A percentile compares a stretch with the other conserved stretches of the same genome.
These are phyloP conservation scores for Popillia japonica DNA, from an alignment of 1,140 invertebrate species.

Conservation along the genomic window DNA sequence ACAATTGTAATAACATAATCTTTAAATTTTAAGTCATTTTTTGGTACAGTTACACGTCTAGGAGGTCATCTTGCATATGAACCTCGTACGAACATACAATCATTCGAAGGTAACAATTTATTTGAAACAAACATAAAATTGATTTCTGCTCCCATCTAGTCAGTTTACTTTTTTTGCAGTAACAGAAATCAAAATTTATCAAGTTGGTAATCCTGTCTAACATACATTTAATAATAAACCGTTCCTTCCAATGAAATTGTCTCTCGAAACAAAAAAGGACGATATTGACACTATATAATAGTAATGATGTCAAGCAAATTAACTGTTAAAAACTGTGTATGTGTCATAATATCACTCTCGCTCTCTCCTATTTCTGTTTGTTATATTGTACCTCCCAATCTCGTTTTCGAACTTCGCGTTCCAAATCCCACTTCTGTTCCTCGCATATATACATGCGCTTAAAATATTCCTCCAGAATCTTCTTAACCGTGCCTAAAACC, in stretches of 20 bases:
- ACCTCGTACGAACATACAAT: constrained; percentile 7
- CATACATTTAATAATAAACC: background rate
- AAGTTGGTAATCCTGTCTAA: background rate
- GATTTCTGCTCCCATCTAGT: background rate
- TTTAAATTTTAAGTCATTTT: constrained; percentile 8
- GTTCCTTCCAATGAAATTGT: background rate
- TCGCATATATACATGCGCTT: constrained; percentile 95
- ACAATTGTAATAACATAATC: constrained; percentile 27
- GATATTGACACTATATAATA: constrained; percentile 19
- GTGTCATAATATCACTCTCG: constrained; percentile 21
- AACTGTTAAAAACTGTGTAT: constrained; percentile 19
- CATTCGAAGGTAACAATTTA: background rate
- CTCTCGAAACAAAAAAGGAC: background rate
- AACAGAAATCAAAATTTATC: background rate
- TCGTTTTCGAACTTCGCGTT: constrained; percentile 97
- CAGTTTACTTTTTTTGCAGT: background rate
- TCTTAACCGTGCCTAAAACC: constrained; percentile 81
- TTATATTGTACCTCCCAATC: constrained; percentile 88
- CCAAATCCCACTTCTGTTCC: constrained; percentile 99
- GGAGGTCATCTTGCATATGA: constrained; percentile 34
- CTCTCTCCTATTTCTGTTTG: background rate
- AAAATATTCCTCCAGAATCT: constrained; percentile 94
- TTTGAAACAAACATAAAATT: background rate
- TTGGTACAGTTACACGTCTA: constrained; percentile 13
- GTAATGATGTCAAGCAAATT: constrained; percentile 29